Evolutionary conservation across 23 tunicate genomes (phyloP), one percentile per base, ranked within the genome.

Genomic region (Clavelina lepadiformis): DNA sequence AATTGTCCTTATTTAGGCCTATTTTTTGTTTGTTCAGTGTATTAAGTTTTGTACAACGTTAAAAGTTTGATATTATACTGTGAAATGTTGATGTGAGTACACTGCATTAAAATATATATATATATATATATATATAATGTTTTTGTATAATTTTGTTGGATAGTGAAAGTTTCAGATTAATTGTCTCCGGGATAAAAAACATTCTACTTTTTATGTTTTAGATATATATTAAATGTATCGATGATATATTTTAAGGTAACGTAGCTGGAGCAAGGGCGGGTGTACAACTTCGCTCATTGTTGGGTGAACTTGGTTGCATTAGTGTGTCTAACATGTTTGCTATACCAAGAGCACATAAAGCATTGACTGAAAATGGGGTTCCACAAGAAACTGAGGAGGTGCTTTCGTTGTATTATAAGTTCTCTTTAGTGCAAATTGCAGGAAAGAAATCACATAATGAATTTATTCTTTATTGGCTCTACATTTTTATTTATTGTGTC

Each of bases 231-330:
- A 15, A 44, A n/a, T n/a, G n/a, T n/a, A 59, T 36, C 7, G 5
- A 28, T 28, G 22, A 15, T 59, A 6, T 34, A 30, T 27, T 38
- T 2, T 34, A 45, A 86, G 95, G 95, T 30, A 35, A 51, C 5
- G 71, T 68, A 7, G 95, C 85, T 24, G 95, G 95, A 30, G 85
- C 77, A 29, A 56, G 95, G 7, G 85, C 95, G 0, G 95, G 80
- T 3, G 56, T 86, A 38, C 95, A 86, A 53, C 56, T 86, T 52
- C 73, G 95, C 3, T 67, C 95, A 8, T 49, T 86, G 47, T 76
- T 86, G 28, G 95, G 95, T 31, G 95, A 86, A 55, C 63, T 86
- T 26, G 95, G 95, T 30, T 86, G 95, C 75, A 78, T 86, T 38
- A 69, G 79, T 64, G 75, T 86, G 5, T 86, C 95, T n/a, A 86